Percentiles rank a stretch among this genome's conserved stretches.
These are phyloP conservation scores for Drosophila rhopaloa DNA, from an alignment of 1,140 invertebrate genomes.

Conservation along the genomic window DNA sequence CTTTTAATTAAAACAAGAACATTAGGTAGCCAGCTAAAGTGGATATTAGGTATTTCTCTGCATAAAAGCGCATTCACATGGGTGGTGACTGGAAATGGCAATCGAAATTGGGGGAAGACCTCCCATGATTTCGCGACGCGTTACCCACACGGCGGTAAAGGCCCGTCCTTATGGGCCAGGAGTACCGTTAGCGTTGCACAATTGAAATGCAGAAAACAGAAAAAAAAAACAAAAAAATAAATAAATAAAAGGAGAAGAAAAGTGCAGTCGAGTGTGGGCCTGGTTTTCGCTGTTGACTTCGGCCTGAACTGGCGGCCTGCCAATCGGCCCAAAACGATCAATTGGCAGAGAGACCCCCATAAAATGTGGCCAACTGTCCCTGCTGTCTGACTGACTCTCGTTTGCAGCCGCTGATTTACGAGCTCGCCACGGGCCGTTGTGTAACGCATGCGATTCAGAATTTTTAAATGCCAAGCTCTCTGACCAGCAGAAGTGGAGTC, in stretches of 20 bases:
- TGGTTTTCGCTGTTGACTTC: constrained; percentile 7
- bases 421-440: constrained; percentile 81
- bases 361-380: constrained; percentile 71
- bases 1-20: not conserved
- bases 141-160: constrained; percentile 51
- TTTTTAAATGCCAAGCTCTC: constrained; percentile 72
- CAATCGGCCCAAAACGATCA: constrained; percentile 77
- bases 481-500: constrained; percentile 59
- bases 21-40: constrained; percentile 15
- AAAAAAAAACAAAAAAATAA: not conserved
- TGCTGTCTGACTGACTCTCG: constrained; percentile 70
- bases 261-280: constrained; percentile 57
- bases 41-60: too few species aligned
- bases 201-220: constrained; percentile 67
- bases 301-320: constrained; percentile 55
- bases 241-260: constrained; percentile 50
- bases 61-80: too few species aligned
- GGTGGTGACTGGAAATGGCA: constrained; percentile 3
- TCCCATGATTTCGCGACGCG: constrained; percentile 70
- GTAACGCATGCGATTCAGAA: constrained; percentile 83
- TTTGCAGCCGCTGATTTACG: constrained; percentile 78
- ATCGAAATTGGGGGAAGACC: constrained; percentile 46
- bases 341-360: constrained; percentile 73
- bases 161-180: constrained; percentile 48
- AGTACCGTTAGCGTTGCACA: constrained; percentile 77